Evolutionary conservation across 1,140 invertebrate species (phyloP), one percentile per base, ranked within the genome.

Genomic region (Parasteatoda tepidariorum): DNA sequence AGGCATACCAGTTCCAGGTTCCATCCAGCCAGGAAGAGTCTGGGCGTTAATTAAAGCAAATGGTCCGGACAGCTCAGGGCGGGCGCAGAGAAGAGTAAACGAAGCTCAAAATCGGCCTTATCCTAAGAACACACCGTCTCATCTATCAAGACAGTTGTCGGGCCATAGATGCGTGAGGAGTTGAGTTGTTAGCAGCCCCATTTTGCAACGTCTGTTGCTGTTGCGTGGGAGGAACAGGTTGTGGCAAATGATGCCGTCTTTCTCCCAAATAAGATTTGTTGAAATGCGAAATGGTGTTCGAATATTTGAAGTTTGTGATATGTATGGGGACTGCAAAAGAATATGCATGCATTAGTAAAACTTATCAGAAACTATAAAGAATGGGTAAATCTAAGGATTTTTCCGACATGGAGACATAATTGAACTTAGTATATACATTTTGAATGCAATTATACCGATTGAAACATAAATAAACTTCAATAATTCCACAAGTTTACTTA

Each of bases 11-110:
- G 13, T 6, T 28, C 48, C 26, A 31, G 70, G 61, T 78, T 64
- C 41, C 55, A 61, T 61, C 71, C 55, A 57, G 55, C 71, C 28
- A 61, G 61, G 26, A 64, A 30, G 61, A 66, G 74, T 66, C 61
- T 66, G 55, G 55, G 74, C 74, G 74, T 78, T 78, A 78, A 78
- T 78, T 78, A 78, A 76, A 66, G 74, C 74, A 78, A 78, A 78
- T 78, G 74, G 74, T 28, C 61, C 74, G 74, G 74, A 78, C 55
- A 78, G 71, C 71, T 22, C 38, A n/a, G 48, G 68, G 41, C 18
- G 41, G 28, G 31, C 28, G 22, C 4, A 54, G 54, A 24, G 31
- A 28, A 3, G 28, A 57, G 61, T 59, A 78, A 78, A 78, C 74
- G 74, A 78, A 59, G 33, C 74, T 78, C 61, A 61, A 78, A 78